A percentile compares a stretch with the other conserved stretches of the same genome.
These are phyloP conservation scores for Cavia porcellus DNA, from an alignment of 2,113 vertebrate genomes.

Conservation along the genomic window DNA sequence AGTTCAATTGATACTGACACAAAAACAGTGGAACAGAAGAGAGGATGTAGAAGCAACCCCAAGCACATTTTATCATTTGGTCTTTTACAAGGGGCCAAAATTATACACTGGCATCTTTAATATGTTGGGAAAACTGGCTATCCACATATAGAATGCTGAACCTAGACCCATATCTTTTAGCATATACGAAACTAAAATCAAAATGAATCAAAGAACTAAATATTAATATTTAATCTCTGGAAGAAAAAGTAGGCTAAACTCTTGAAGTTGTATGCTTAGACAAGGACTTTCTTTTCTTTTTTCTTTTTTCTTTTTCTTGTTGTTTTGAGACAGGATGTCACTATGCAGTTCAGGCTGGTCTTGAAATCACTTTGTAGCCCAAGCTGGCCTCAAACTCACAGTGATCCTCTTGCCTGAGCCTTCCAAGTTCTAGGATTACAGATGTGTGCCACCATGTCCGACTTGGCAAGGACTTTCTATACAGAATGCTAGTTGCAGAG, in stretches of 20 bases:
- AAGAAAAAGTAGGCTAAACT: background rate
- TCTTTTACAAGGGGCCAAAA: background rate
- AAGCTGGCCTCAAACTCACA: no score
- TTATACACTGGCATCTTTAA: background rate
- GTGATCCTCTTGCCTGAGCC: no score
- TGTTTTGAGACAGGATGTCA: no score
- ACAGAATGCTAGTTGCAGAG: background rate
- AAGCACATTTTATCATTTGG: background rate
- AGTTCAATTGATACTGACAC: conserved; percentile 1
- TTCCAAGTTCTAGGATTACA: no score
- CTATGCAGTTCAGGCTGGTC: no score
- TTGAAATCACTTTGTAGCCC: no score
- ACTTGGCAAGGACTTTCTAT: background rate
- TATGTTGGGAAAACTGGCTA: background rate
- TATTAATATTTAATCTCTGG: background rate
- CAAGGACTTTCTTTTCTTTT: background rate
- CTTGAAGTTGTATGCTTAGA: background rate
- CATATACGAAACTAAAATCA: background rate
- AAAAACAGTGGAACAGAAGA: background rate
- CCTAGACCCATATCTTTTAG: background rate
- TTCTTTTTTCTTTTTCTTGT: no score
- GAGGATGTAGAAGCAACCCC: background rate
- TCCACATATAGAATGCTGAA: background rate
- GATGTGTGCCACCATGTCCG: no score
- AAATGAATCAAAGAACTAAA: background rate